Evolutionary conservation across 2,888 invertebrate species (phyloP).

Genomic region (Cerastoderma edule): DNA sequence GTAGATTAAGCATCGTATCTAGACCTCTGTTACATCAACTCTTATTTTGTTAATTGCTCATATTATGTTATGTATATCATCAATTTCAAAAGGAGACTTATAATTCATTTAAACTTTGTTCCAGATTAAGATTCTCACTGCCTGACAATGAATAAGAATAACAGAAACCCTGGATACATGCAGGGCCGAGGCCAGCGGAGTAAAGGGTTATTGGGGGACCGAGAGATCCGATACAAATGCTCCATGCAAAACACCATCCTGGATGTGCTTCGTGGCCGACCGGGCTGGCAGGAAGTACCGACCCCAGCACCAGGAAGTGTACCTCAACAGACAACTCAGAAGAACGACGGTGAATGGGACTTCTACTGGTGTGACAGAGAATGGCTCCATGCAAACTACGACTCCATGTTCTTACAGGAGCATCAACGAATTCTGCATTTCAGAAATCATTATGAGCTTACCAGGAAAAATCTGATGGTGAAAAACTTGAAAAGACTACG

Average conservation of each 20-base stretch:
- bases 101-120: no score
- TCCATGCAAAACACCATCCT: constrained; percentile 82
- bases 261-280: constrained; percentile 81
- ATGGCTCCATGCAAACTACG: constrained; percentile 85
- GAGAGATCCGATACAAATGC: constrained; percentile 81
- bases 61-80: no score
- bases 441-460: constrained; percentile 87
- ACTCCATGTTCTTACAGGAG: constrained; percentile 84
- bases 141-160: constrained; percentile 19
- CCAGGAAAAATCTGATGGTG: constrained; percentile 86
- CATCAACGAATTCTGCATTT: constrained; percentile 87
- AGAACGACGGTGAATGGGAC: constrained; percentile 85
- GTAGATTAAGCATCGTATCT: no score
- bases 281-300: constrained; percentile 83
- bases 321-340: constrained; percentile 10
- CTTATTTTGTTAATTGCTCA: no score
- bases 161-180: constrained; percentile 63
- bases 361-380: constrained; percentile 87
- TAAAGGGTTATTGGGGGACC: constrained; percentile 69
- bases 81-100: no score
- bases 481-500: constrained; percentile 86
- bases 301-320: constrained; percentile 9
- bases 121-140: no score
- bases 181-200: constrained; percentile 60
- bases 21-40: no score